Percentiles rank a stretch among this genome's conserved stretches.
phyloP scores from a whole-genome alignment of 2,888 invertebrate genomes.

The Caradrina clavipalpis region DNA sequence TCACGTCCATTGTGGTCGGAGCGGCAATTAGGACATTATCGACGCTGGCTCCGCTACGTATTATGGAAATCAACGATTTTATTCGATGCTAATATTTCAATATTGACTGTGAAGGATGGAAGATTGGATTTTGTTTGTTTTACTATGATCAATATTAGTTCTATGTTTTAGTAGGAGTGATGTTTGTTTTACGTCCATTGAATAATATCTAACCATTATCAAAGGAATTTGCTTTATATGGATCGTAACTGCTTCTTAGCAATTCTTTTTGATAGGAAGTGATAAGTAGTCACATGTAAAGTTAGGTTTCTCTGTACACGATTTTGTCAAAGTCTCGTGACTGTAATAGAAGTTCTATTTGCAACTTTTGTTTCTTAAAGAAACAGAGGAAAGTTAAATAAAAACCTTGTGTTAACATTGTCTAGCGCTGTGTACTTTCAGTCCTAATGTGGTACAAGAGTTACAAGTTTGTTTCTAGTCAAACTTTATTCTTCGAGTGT shows the following conservation, averaged over 20 bases:
- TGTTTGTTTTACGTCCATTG: neutral
- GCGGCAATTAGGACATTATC: slow-evolving; percentile 60
- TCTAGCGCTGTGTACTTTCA: slow-evolving; percentile 18
- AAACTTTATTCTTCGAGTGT: slow-evolving; percentile 36
- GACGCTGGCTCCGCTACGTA: slow-evolving; percentile 31
- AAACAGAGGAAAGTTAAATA: slow-evolving; percentile 9
- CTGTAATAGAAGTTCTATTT: slow-evolving; percentile 1
- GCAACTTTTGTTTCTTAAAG: slow-evolving; percentile 5
- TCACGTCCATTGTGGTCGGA: slow-evolving; percentile 50
- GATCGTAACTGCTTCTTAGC: too few relatives aligned
- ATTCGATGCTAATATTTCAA: slow-evolving; percentile 35
- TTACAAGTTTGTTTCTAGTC: slow-evolving; percentile 35
- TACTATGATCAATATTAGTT: slow-evolving; percentile 7
- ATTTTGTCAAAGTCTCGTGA: neutral
- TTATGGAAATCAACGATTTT: slow-evolving; percentile 47
- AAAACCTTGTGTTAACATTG: slow-evolving; percentile 12
- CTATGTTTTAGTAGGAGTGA: neutral
- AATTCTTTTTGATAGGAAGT: too few relatives aligned
- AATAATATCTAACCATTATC: too few relatives aligned
- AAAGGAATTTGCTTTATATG: too few relatives aligned
- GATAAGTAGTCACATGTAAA: neutral
- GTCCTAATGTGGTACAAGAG: slow-evolving; percentile 20
- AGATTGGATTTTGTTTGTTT: slow-evolving; percentile 9
- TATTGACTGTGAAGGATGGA: slow-evolving; percentile 6
- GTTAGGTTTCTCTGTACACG: neutral